Percentiles rank a stretch among this genome's conserved stretches.
Evolutionary conservation across 23 tunicate species (phyloP).

Genomic region (Ciona savignyi): DNA sequence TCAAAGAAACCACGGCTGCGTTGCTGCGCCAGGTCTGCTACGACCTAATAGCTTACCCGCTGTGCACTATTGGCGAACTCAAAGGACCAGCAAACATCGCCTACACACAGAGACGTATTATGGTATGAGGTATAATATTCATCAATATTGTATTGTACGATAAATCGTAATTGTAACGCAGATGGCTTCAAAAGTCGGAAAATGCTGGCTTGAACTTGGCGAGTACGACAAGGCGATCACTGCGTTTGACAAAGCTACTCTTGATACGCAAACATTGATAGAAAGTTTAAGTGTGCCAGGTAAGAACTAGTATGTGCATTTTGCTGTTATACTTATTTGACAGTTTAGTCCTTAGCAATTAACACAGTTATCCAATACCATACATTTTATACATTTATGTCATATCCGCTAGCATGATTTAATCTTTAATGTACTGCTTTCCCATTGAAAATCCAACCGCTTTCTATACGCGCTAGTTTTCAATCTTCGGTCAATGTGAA

Average conservation of each 20-base stretch:
- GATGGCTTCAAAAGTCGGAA: neutral
- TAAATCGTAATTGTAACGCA: neutral
- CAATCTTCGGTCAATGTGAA: too few relatives aligned
- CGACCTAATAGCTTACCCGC: neutral
- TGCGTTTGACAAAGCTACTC: neutral
- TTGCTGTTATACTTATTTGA: too few relatives aligned
- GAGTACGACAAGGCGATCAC: neutral
- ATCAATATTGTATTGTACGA: too few relatives aligned
- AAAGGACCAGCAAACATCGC: neutral
- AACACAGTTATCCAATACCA: too few relatives aligned
- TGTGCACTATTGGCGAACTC: neutral
- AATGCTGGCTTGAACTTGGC: neutral
- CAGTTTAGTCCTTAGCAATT: too few relatives aligned
- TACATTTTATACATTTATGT: too few relatives aligned
- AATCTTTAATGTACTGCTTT: too few relatives aligned
- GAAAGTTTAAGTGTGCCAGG: neutral
- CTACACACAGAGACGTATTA: neutral
- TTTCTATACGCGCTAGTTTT: too few relatives aligned
- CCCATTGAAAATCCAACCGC: too few relatives aligned
- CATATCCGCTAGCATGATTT: too few relatives aligned
- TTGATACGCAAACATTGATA: neutral
- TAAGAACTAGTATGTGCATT: too few relatives aligned
- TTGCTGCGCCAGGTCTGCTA: neutral
- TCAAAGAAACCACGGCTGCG: neutral
- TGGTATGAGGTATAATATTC: too few relatives aligned